Base-by-base conservation (phyloP, 2,888 invertebrate species). In the Globia sparganii region DNA sequence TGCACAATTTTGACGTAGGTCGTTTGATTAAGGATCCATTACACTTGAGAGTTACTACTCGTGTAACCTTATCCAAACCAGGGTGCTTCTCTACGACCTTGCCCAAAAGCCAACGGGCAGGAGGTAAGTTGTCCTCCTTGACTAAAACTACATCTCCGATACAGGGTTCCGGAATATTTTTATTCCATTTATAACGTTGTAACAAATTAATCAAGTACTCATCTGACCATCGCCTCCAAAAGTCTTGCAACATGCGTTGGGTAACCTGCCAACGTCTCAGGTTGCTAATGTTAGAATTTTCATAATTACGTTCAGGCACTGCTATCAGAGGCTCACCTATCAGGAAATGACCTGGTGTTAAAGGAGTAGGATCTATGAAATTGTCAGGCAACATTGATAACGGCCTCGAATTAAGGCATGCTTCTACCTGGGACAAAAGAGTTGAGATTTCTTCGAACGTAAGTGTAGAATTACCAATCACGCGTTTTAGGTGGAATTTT, bases 211-310 rank as follows among this genome's bases (percentile, higher is more conserved):
- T 34, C 25, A 71, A 49, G 21, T 62, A 71, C 31, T 71, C 71
- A 4, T 46, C 13, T 18, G 62, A 53, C 72, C 53, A 72, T 40
- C 64, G 62, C 3, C 28, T 37, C 72, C 72, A 72, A 53, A 72
- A 72, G 21, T 53, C 62, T 62, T 71, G 71, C 6, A 61, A 61
- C 71, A 71, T 71, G 25, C 71, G 61, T 61, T 71, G 71, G 9
- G 34, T 49, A 11, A 49, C 62, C 13, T 64, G 72, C 72, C 72
- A 64, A 53, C 62, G 62, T 40, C 53, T 72, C 21, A 72, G 18
- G 18, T 18, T 64, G 13, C 72, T 64, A 1, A 72, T 28, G 21
- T 40, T 72, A 21, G 72, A 72, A 53, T 4, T 40, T 21, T 72
- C 62, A 53, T 72, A 72, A 40, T 40, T 72, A 15, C 66, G 58